These are phyloP conservation scores for Tupaia tana DNA, from an alignment of 2,113 vertebrate species.

Conservation along the genomic window DNA sequence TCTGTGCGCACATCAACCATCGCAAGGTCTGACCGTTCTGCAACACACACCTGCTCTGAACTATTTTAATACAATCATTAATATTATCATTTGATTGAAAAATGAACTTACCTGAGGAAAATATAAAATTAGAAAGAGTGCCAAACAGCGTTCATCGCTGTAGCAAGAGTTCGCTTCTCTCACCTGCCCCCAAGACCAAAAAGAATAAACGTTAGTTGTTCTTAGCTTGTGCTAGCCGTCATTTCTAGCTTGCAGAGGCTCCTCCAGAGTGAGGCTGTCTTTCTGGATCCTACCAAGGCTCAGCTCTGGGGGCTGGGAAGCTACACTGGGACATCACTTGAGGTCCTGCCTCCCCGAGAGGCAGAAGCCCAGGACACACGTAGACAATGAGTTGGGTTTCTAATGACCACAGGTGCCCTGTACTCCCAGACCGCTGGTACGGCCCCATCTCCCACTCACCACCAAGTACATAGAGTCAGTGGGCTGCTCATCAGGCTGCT, in stretches of 20 bases:
- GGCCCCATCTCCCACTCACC: too few species aligned
- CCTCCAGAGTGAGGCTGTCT: rapidly evolving
- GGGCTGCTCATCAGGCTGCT: neutral
- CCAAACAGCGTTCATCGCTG: neutral
- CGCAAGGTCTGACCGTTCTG: too few species aligned
- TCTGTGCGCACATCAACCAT: too few species aligned
- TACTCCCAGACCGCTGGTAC: rapidly evolving
- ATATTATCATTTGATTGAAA: neutral
- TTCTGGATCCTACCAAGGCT: neutral
- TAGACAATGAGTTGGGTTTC: neutral
- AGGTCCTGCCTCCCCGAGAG: too few species aligned
- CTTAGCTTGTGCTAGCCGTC: too few species aligned
- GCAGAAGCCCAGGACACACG: rapidly evolving
- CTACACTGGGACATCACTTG: neutral
- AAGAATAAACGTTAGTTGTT: too few species aligned
- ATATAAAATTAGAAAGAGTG: neutral
- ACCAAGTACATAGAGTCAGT: too few species aligned
- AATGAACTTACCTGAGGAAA: neutral
- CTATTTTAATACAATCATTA: neutral
- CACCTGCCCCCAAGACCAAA: too few species aligned
- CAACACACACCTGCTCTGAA: neutral
- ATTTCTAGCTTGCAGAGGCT: neutral
- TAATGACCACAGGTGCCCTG: too few species aligned
- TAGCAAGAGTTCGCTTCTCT: neutral
- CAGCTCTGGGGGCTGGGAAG: neutral